Base-by-base conservation (phyloP, 2,888 invertebrate genomes). In the Adineta ricciae region DNA sequence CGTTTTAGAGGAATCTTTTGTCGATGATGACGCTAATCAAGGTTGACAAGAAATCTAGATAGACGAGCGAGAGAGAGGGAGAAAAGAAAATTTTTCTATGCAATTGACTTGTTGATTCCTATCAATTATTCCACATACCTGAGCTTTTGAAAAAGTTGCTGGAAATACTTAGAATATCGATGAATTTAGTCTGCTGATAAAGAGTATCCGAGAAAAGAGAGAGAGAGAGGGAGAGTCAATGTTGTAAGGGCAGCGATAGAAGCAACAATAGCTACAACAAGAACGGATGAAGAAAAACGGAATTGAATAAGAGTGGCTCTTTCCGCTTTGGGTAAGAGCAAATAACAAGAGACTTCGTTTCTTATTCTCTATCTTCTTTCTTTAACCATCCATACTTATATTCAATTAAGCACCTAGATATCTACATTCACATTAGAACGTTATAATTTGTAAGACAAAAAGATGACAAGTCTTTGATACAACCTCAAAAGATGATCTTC, bases 291-390 rank as follows among this genome's bases (percentile, higher is more conserved):
- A 36, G 32, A 56, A 32, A 32, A 64, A 64, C 64, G 64, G 64
- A 64, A 64, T 14, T 64, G 64, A 64, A 64, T 36, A 27, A 32
- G 64, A 64, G 64, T 64, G 64, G 64, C 14, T 32, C 64, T 64
- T 56, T 64, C 64, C 64, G 64, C 64, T 19, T 32, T 32, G 16
- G 52, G 32, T 64, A 64, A 64, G 64, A 64, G 32, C 32, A 64
- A 64, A 64, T 64, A 64, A 64, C 64, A 64, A 64, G 64, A 64
- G 36, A 64, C 64, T 64, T 64, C 16, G 32, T 64, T 64, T 64
- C 32, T 64, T 64, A 64, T 64, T 64, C 64, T 64, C 64, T 64
- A 64, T 64, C 64, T 64, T 64, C 21, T 64, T 27, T 5, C 32
- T 64, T 64, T 19, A 64, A 64, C 19, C 64, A 19, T 19, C 32